Conservation (phyloP, 2,113 vertebrate species). For the Tachysurus fulvidraco region DNA sequence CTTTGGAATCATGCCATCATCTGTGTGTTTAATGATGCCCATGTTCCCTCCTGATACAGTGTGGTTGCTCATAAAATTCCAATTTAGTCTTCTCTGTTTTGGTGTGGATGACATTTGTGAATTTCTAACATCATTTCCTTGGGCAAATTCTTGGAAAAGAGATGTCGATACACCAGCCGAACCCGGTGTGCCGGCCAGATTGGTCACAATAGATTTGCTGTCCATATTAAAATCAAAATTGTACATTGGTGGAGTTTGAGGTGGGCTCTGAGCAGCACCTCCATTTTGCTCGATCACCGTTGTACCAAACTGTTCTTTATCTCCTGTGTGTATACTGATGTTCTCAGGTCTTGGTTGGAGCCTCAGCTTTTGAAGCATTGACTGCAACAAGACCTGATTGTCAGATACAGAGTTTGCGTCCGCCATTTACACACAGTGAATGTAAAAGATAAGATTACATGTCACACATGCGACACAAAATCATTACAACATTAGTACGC, state of each 20-base stretch:
- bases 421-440: conserved; percentile 63
- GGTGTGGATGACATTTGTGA: background rate
- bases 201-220: conserved; percentile 12
- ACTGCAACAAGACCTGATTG: conserved; percentile 69
- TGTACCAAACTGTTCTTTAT: background rate
- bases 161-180: background rate
- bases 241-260: conserved; percentile 1
- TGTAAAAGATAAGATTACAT: conserved; percentile 10
- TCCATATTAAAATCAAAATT: background rate
- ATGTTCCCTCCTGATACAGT: conserved; percentile 44
- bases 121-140: conserved; percentile 13
- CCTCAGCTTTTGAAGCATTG: conserved; percentile 74
- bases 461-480: background rate
- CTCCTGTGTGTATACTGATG: conserved; percentile 27
- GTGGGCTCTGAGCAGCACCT: background rate
- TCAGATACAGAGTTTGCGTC: conserved; percentile 54
- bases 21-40: conserved; percentile 46
- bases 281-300: background rate
- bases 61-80: background rate
- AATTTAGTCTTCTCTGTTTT: conserved; percentile 18
- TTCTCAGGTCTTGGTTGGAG: conserved; percentile 62
- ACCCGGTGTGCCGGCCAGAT: background rate
- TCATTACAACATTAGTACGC: background rate
- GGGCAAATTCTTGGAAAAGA: background rate
- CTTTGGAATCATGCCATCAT: background rate